A percentile compares a stretch with the other conserved stretches of the same genome.
Conservation (phyloP, 2,113 vertebrate genomes). For the Poeciliopsis occidentalis region DNA sequence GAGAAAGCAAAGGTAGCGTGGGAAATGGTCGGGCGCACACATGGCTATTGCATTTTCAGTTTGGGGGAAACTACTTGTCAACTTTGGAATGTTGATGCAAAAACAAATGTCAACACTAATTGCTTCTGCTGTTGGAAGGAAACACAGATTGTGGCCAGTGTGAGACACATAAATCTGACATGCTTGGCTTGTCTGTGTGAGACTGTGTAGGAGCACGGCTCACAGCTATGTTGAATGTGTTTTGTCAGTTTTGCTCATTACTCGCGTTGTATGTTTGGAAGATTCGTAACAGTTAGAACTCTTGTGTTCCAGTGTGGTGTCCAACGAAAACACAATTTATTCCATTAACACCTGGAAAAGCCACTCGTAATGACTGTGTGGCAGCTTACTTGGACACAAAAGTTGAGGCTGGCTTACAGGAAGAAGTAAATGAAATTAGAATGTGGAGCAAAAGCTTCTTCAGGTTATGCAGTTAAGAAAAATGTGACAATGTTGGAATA, state of each 20-base stretch:
- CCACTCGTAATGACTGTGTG: conserved; percentile 35
- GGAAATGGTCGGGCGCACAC: conserved; percentile 47
- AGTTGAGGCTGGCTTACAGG: not conserved
- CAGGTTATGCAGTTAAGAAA: not conserved
- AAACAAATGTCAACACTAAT: conserved; percentile 65
- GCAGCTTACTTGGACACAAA: conserved; percentile 25
- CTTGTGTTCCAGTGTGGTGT: conserved; percentile 2
- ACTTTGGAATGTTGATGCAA: conserved; percentile 61
- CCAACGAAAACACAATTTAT: conserved; percentile 43
- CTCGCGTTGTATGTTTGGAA: conserved; percentile 4
- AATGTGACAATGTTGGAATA: not conserved
- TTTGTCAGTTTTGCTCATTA: conserved; percentile 12
- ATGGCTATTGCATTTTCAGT: conserved; percentile 52
- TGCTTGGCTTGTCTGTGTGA: conserved; percentile 12
- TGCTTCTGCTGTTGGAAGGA: conserved; percentile 45
- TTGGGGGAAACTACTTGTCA: conserved; percentile 50
- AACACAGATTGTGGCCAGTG: conserved; percentile 28
- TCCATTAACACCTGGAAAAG: conserved; percentile 34
- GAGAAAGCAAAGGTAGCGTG: conserved; percentile 51
- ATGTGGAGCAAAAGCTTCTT: conserved; percentile 10
- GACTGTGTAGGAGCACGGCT: conserved; percentile 3
- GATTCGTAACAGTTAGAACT: not conserved
- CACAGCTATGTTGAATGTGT: conserved; percentile 1
- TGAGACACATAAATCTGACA: conserved; percentile 57
- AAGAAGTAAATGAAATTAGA: conserved; percentile 7